Percentiles rank a stretch among this genome's conserved stretches.
Evolutionary conservation across 2,888 invertebrate species (phyloP).

Genomic region (Platyscelio sp.): DNA sequence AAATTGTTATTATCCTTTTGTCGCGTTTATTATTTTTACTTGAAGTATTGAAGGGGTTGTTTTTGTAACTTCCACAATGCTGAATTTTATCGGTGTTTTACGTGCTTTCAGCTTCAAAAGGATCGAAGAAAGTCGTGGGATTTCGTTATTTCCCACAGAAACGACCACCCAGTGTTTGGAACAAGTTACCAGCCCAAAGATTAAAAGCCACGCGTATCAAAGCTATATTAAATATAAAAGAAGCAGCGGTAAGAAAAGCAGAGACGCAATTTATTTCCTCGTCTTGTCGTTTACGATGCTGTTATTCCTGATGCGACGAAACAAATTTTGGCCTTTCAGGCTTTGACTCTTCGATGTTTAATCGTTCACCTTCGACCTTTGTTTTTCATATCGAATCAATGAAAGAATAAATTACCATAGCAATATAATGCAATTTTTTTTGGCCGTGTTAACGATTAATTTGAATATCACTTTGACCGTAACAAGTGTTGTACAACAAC

Average conservation of each 20-base stretch:
- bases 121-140: slow-evolving; percentile 52
- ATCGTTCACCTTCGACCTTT: slow-evolving; percentile 37
- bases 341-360: slow-evolving; percentile 15
- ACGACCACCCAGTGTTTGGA: slow-evolving; percentile 63
- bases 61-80: slow-evolving; percentile 30
- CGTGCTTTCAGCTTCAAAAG: slow-evolving; percentile 53
- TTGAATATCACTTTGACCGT: too few species aligned
- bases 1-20: slow-evolving; percentile 58
- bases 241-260: slow-evolving; percentile 56
- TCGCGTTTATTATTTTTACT: slow-evolving; percentile 64
- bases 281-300: slow-evolving; percentile 58
- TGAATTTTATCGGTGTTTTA: slow-evolving; percentile 66
- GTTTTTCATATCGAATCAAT: slow-evolving; percentile 21
- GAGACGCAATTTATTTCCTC: slow-evolving; percentile 57
- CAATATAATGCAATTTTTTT: too few species aligned
- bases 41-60: slow-evolving; percentile 50
- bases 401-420: too few species aligned
- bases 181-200: slow-evolving; percentile 62
- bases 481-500: too few species aligned
- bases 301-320: slow-evolving; percentile 43
- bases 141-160: slow-evolving; percentile 65
- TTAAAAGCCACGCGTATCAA: slow-evolving; percentile 70
- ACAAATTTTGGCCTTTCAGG: slow-evolving; percentile 35
- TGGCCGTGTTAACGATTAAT: too few species aligned
- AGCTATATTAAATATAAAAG: slow-evolving; percentile 68